Evolutionary conservation across 2,113 vertebrate genomes (phyloP).

Genomic region (Odobenus rosmarus): DNA sequence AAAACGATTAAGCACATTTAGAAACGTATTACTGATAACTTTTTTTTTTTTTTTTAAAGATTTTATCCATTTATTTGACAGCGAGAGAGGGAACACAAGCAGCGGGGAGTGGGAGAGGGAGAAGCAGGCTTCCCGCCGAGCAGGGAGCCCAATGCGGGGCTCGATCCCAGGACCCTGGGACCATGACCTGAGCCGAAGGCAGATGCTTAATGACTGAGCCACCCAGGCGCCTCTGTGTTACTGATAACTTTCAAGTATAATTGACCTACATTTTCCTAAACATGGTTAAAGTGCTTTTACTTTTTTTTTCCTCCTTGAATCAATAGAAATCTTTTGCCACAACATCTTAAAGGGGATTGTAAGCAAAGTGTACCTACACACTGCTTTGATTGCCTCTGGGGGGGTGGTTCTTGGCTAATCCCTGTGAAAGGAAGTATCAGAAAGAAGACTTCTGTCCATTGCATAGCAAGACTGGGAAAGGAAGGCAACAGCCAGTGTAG

Average conservation of each 20-base stretch:
- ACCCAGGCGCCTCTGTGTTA: too few species aligned
- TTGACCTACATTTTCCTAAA: neutral
- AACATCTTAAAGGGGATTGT: neutral
- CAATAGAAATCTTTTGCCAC: neutral
- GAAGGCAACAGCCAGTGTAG: neutral
- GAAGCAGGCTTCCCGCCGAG: too few species aligned
- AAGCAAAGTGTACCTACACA: neutral
- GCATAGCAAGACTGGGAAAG: neutral
- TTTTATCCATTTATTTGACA: too few species aligned
- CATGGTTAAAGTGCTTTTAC: slow-evolving; percentile 26
- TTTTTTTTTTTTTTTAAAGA: too few species aligned
- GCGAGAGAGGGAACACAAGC: too few species aligned
- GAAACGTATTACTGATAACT: neutral
- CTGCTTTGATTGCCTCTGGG: neutral
- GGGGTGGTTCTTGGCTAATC: neutral
- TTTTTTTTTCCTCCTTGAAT: neutral
- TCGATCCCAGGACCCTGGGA: too few species aligned
- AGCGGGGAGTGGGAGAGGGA: too few species aligned
- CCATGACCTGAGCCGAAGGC: too few species aligned
- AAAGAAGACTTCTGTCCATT: neutral
- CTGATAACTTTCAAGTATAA: slow-evolving; percentile 41
- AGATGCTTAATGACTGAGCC: too few species aligned
- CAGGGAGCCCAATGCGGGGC: too few species aligned
- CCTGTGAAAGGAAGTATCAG: neutral
- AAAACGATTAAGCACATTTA: neutral